Conservation (phyloP, 2,888 invertebrate genomes). For the Willowsia nigromaculata region DNA sequence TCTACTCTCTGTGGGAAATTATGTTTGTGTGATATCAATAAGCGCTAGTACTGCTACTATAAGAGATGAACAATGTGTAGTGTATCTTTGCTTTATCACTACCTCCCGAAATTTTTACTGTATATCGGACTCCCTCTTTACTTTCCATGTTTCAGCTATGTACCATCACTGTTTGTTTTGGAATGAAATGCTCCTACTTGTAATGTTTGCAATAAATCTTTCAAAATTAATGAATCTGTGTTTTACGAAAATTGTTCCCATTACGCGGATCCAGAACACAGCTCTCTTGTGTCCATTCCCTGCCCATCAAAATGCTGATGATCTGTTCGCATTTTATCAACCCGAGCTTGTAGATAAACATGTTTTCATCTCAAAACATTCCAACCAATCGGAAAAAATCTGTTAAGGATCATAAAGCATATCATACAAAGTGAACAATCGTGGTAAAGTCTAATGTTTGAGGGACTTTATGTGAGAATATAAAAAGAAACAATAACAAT, state of each 20-base stretch:
- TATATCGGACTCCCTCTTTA: too few relatives aligned
- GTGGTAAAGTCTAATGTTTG: background rate
- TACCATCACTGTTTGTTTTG: too few relatives aligned
- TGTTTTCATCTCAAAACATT: background rate
- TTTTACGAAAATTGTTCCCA: constrained; percentile 45
- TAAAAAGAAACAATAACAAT: background rate
- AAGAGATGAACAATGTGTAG: too few relatives aligned
- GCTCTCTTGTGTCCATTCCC: background rate
- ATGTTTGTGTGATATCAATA: background rate
- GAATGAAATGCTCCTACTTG: background rate
- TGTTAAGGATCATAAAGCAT: background rate
- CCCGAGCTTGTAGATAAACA: background rate
- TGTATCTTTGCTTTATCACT: too few relatives aligned
- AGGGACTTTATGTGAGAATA: background rate
- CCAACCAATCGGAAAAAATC: background rate
- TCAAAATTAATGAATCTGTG: constrained; percentile 53
- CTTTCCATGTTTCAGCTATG: too few relatives aligned
- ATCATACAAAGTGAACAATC: background rate
- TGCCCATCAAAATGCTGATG: background rate
- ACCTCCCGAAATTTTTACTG: too few relatives aligned
- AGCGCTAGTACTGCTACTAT: too few relatives aligned
- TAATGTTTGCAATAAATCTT: constrained; percentile 53
- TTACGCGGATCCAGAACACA: background rate
- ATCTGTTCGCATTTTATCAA: background rate
- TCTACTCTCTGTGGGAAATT: background rate